Conservation (phyloP, 2,113 vertebrate species). For the Carassius gibelio region DNA sequence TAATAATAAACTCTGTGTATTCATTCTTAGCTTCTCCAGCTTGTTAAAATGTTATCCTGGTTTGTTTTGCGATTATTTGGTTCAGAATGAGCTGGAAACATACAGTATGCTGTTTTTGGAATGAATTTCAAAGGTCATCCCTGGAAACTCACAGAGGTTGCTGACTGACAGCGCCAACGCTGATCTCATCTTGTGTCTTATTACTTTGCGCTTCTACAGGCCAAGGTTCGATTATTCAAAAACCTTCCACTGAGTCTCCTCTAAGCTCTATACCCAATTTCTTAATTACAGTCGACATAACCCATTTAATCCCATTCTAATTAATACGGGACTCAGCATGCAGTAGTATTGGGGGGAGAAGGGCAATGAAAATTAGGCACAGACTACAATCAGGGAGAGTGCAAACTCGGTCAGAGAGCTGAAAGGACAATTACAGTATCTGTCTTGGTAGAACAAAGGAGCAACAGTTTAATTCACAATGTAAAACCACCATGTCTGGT, state of each 20-base stretch:
- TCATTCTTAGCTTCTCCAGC: not conserved
- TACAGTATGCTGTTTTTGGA: slow-evolving; percentile 19
- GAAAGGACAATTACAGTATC: slow-evolving; percentile 46
- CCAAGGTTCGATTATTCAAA: slow-evolving; percentile 55
- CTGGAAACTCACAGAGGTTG: slow-evolving; percentile 3
- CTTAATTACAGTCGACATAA: slow-evolving; percentile 69
- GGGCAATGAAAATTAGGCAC: slow-evolving; percentile 47
- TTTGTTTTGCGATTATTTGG: slow-evolving; percentile 1
- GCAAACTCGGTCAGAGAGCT: slow-evolving; percentile 36
- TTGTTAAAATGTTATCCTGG: not conserved
- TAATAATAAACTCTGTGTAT: not conserved
- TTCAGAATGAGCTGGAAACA: slow-evolving; percentile 9
- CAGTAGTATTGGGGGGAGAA: slow-evolving; percentile 47
- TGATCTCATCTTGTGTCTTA: slow-evolving; percentile 45
- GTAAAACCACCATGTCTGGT: slow-evolving; percentile 24
- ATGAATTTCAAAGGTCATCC: slow-evolving; percentile 38
- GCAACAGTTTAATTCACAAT: slow-evolving; percentile 28
- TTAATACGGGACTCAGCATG: slow-evolving; percentile 63
- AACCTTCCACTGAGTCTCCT: slow-evolving; percentile 63
- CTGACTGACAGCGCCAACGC: slow-evolving; percentile 44
- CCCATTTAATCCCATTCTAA: slow-evolving; percentile 69
- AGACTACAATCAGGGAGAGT: slow-evolving; percentile 38
- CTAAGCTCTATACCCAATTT: slow-evolving; percentile 59
- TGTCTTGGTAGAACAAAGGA: slow-evolving; percentile 43
- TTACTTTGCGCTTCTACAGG: slow-evolving; percentile 53